phyloP scores from a whole-genome alignment of 2,113 vertebrate genomes.

The Myrmophylax atrothorax region DNA sequence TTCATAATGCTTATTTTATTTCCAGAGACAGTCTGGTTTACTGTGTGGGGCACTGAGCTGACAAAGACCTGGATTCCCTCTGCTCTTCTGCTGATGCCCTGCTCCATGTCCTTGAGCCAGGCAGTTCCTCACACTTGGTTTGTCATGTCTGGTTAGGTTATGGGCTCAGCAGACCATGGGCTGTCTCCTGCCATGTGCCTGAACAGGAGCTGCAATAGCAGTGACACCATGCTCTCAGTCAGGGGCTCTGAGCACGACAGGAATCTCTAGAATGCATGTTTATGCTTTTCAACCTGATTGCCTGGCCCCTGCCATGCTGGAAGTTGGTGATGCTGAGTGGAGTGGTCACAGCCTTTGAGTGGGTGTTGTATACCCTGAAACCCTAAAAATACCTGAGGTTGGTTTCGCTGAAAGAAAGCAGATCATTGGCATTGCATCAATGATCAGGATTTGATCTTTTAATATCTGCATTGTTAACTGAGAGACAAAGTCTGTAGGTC shows the following conservation, averaged over 20 bases:
- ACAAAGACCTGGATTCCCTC: neutral
- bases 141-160: neutral
- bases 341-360: neutral
- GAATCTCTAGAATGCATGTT: accelerated
- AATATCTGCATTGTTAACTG: neutral
- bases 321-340: neutral
- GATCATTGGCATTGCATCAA: neutral
- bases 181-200: neutral
- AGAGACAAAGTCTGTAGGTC: neutral
- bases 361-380: neutral
- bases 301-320: neutral
- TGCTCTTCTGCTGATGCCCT: neutral
- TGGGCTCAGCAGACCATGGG: neutral
- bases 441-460: neutral
- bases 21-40: neutral
- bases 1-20: neutral
- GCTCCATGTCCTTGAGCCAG: neutral
- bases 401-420: neutral
- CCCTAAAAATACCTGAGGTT: neutral
- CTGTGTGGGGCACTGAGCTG: neutral
- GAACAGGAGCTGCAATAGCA: neutral
- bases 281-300: neutral
- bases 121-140: neutral
- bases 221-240: neutral
- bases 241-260: neutral